Evolutionary conservation across 2,888 invertebrate genomes (phyloP).

Genomic region (Dermolepida albohirtum): DNA sequence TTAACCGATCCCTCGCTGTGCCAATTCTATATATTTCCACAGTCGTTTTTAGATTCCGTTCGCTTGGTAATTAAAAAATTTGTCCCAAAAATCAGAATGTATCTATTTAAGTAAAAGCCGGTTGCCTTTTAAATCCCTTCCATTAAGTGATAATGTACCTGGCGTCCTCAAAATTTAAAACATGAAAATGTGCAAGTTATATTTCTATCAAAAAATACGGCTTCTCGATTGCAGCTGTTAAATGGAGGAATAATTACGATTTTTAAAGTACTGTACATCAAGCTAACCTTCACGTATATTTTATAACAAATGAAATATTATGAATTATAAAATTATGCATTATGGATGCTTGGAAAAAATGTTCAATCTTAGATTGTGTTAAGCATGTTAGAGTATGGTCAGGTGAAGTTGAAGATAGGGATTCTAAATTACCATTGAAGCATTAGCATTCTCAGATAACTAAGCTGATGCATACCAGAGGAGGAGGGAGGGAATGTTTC

Average conservation of each 20-base stretch:
- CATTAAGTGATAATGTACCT: constrained; percentile 46
- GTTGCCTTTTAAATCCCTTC: constrained; percentile 41
- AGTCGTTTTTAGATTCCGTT: too few relatives aligned
- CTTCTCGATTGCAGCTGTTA: constrained; percentile 52
- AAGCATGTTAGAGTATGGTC: constrained; percentile 45
- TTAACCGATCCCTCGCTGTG: too few relatives aligned
- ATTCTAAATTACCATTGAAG: constrained; percentile 34
- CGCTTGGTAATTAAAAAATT: too few relatives aligned
- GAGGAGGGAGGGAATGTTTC: constrained; percentile 47
- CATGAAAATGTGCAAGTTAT: constrained; percentile 48
- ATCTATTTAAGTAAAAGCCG: constrained; percentile 2
- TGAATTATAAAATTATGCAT: neutral
- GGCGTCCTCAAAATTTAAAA: constrained; percentile 46
- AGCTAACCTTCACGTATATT: constrained; percentile 48
- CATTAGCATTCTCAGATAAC: neutral
- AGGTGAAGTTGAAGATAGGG: constrained; percentile 44
- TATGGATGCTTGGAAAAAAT: constrained; percentile 29
- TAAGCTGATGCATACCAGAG: constrained; percentile 37
- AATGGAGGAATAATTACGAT: constrained; percentile 54
- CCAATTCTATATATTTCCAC: too few relatives aligned
- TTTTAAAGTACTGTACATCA: constrained; percentile 42
- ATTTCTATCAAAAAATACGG: constrained; percentile 53
- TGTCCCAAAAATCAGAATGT: neutral
- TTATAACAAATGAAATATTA: constrained; percentile 36
- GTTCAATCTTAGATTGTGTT: constrained; percentile 46